Conservation (phyloP, 2,113 vertebrate genomes). For the Oplegnathus fasciatus region DNA sequence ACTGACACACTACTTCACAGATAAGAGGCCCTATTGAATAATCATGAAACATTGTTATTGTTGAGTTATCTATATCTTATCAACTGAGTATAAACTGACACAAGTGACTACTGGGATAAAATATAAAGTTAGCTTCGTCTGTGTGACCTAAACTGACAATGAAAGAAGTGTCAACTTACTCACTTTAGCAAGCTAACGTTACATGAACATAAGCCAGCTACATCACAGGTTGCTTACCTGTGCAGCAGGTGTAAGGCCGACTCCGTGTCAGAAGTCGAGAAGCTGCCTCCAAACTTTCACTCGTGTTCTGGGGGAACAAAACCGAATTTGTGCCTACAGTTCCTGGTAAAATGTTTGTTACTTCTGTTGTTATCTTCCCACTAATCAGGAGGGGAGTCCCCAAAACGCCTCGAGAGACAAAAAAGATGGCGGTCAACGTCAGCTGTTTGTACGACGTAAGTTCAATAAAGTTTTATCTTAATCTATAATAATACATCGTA, state of each 20-base stretch:
- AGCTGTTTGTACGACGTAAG: neutral
- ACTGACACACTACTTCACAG: neutral
- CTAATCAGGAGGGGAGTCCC: neutral
- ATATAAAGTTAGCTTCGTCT: neutral
- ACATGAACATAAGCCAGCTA: neutral
- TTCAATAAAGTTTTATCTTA: too few relatives aligned
- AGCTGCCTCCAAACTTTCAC: neutral
- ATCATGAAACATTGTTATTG: neutral
- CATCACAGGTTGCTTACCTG: neutral
- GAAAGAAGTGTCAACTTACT: too few relatives aligned
- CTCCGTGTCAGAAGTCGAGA: neutral
- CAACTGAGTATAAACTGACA: too few relatives aligned
- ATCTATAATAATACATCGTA: too few relatives aligned
- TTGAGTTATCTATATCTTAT: too few relatives aligned
- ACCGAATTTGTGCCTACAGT: too few relatives aligned
- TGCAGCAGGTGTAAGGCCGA: neutral
- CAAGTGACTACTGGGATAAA: neutral
- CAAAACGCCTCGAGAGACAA: neutral
- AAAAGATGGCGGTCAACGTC: neutral
- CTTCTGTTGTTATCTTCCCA: too few relatives aligned
- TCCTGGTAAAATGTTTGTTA: neutral
- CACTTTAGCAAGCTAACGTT: too few relatives aligned
- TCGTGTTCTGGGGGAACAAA: neutral
- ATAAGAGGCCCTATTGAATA: too few relatives aligned
- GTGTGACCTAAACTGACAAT: neutral